Conservation (phyloP, 2,797 vertebrate genomes). For the Molossus alvarezi region DNA sequence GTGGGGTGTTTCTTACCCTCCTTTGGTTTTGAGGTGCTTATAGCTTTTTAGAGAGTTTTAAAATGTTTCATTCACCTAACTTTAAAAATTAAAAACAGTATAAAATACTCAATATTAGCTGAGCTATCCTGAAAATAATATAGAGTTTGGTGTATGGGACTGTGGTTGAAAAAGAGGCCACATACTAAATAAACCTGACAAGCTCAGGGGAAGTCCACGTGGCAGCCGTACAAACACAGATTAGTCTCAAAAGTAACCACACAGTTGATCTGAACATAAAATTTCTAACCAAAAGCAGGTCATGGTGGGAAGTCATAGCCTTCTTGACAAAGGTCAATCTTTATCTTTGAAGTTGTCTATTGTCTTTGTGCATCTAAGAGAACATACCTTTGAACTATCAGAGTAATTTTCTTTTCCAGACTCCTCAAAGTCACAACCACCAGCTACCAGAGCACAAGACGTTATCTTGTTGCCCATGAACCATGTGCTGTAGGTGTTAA, state of each 20-base stretch:
- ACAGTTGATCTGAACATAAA: background rate
- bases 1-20: background rate
- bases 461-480: background rate
- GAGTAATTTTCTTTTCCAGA: background rate
- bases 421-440: background rate
- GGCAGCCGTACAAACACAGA: background rate
- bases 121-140: background rate
- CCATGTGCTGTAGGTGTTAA: background rate
- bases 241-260: background rate
- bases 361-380: background rate
- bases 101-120: background rate
- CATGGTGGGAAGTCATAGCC: background rate
- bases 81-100: background rate
- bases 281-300: background rate
- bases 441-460: background rate
- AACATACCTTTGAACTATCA: background rate
- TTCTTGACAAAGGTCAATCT: background rate
- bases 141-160: background rate
- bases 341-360: background rate
- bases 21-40: conserved; percentile 6
- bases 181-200: background rate
- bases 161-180: background rate
- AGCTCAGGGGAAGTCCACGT: too few relatives aligned
- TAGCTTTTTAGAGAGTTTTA: background rate
- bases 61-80: background rate